A percentile compares a stretch with the other conserved stretches of the same genome.
Evolutionary conservation across 2,113 vertebrate species (phyloP).

Genomic region (Mustelus asterias): DNA sequence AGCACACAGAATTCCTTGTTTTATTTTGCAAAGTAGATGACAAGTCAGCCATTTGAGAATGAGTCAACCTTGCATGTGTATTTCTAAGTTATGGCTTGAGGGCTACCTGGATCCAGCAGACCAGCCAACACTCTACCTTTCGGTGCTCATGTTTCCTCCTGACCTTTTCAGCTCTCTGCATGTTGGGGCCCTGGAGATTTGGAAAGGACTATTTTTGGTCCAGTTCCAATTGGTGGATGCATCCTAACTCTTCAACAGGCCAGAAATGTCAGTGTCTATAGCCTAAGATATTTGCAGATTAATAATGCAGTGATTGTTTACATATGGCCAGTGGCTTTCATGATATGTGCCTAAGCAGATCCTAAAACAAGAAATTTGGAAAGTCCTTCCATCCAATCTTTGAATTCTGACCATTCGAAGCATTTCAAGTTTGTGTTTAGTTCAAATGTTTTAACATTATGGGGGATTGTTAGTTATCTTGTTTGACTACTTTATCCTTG

Average conservation of each 20-base stretch:
- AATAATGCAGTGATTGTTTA: neutral
- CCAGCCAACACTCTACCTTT: neutral
- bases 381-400: neutral
- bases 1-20: slow-evolving; percentile 10
- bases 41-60: slow-evolving; percentile 13
- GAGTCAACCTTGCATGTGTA: neutral
- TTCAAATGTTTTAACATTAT: neutral
- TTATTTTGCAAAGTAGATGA: slow-evolving; percentile 15
- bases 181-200: neutral
- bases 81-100: neutral
- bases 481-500: neutral
- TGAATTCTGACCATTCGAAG: neutral
- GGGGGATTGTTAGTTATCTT: neutral
- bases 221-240: neutral
- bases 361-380: neutral
- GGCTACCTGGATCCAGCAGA: neutral
- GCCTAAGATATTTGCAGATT: neutral
- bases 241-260: neutral
- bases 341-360: neutral
- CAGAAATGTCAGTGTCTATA: neutral
- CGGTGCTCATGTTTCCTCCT: neutral
- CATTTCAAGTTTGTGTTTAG: neutral
- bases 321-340: neutral
- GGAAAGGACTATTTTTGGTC: neutral
- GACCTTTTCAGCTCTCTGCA: neutral